These are phyloP conservation scores for Pristionchus fissidentatus DNA, from an alignment of 2,888 invertebrate species.

Conservation along the genomic window DNA sequence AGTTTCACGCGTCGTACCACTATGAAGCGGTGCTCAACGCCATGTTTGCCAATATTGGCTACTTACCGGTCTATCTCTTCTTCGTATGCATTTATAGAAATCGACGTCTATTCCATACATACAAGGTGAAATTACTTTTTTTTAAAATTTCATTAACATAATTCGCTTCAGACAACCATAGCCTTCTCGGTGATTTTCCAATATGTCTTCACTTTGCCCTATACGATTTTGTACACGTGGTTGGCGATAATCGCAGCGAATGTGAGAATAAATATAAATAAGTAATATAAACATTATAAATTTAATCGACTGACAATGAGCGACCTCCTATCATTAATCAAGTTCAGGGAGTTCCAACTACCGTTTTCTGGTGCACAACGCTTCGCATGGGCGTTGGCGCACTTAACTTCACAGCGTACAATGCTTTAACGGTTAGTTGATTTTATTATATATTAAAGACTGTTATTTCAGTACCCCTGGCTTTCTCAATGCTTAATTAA, in stretches of 20 bases:
- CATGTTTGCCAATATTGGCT: background rate
- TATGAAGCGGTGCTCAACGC: background rate
- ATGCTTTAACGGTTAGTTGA: background rate
- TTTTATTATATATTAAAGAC: no score
- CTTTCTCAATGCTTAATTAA: no score
- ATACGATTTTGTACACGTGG: no score
- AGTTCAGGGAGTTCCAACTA: background rate
- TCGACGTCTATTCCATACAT: background rate
- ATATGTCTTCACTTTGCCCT: no score
- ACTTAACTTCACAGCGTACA: background rate
- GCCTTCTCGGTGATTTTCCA: no score
- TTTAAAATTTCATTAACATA: no score
- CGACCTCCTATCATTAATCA: background rate
- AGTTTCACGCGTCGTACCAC: background rate
- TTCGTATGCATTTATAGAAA: background rate
- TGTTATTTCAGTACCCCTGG: no score
- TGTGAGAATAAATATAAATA: no score
- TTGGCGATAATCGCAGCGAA: no score
- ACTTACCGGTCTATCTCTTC: background rate
- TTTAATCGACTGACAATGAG: no score
- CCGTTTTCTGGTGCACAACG: background rate
- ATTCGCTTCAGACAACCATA: no score
- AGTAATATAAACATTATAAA: no score
- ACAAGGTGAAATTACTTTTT: background rate
- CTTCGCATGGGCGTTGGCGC: background rate